Evolutionary conservation across 2,888 invertebrate genomes (phyloP), one percentile per base, ranked within the genome.

Genomic region (Pyrrhia umbra): DNA sequence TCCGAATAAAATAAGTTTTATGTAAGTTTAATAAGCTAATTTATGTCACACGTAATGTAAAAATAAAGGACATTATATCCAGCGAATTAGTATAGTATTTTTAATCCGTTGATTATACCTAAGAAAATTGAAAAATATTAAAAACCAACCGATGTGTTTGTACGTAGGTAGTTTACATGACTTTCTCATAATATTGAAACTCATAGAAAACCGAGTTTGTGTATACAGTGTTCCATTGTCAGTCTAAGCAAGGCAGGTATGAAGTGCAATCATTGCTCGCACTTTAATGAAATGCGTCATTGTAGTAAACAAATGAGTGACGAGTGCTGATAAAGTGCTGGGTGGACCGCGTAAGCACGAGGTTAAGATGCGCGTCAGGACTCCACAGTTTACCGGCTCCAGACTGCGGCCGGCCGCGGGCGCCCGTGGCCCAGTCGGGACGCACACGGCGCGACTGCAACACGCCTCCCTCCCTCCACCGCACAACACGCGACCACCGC

Each of bases 401-500:
- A 34, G 30, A 15, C 40, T 6, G 65, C 65, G 50, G 46, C 54
- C 20, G 27, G 13, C 21, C 51, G n/a, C 9, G 9, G 50, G 47
- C 64, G 64, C 34, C 43, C 45, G 52, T n/a, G 42, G 43, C 39
- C 49, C 60, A 67, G 75, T 75, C 74, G 75, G 78, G 78, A 74
- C 73, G 45, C 67, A 62, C 64, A 61, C 61, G 43, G 61, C 65
- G 79, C 45, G 61, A 46, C 47, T 50, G 47, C 59, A 56, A 43
- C 74, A 76, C 77, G 74, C 52, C 52, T 47, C 43, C 46, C 56
- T 57, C 49, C 70, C 40, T 25, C 65, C 77, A 66, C 74, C 63
- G 58, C 70, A 73, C 60, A 55, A 46, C 45, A 37, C 49, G 56
- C 75, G 55, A 77, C 57, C 80, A 83, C 81, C 72, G 71, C 80